These are phyloP conservation scores for Trichoplusia ni DNA, from an alignment of 1,140 invertebrate genomes.

Conservation along the genomic window DNA sequence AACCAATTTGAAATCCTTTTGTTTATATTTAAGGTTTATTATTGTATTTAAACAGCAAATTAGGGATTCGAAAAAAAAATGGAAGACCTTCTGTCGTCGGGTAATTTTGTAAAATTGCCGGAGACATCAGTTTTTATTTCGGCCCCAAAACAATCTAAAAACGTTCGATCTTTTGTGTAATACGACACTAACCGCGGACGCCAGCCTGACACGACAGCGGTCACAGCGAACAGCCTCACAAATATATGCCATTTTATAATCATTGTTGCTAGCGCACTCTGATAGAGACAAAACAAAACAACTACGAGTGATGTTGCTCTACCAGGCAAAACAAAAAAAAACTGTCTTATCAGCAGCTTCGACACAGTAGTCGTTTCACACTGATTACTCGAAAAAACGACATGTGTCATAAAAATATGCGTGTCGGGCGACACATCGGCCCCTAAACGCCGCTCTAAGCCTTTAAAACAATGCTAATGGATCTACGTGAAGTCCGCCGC, in stretches of 20 bases:
- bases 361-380: conserved; percentile 74
- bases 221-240: conserved; percentile 39
- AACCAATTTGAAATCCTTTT: background rate
- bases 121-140: conserved; percentile 75
- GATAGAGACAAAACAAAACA: background rate
- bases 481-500: conserved; percentile 70
- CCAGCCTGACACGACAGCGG: conserved; percentile 48
- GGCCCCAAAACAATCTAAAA: conserved; percentile 72
- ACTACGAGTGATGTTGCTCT: conserved; percentile 1
- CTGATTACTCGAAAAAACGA: conserved; percentile 66
- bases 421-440: conserved; percentile 63
- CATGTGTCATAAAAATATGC: conserved; percentile 78
- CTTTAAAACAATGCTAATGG: conserved; percentile 81
- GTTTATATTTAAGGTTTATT: conserved; percentile 27
- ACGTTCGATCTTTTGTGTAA: conserved; percentile 74
- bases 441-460: conserved; percentile 73
- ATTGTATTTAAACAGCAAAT: background rate
- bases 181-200: conserved; percentile 57
- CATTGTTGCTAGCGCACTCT: conserved; percentile 1
- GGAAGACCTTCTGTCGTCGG: conserved; percentile 50
- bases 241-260: conserved; percentile 29
- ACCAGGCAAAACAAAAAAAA: conserved; percentile 27
- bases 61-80: conserved; percentile 6
- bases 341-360: conserved; percentile 62
- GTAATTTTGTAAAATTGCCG: conserved; percentile 70